phyloP scores from a whole-genome alignment of 2,888 invertebrate genomes.

The Drosophila antonietae region DNA sequence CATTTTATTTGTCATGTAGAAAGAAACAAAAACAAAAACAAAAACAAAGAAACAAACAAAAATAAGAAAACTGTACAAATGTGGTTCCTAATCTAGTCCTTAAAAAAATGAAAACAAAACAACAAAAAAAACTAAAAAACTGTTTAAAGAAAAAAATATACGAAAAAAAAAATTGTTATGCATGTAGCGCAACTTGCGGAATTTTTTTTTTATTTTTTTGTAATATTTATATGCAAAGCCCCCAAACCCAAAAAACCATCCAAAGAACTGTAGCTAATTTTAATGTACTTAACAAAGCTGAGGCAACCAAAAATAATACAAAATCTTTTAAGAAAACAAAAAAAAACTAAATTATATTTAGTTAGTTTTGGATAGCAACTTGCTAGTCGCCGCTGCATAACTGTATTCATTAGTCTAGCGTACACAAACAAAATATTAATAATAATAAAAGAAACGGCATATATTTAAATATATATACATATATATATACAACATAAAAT shows the following conservation, averaged over 20 bases:
- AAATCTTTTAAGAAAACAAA: slow-evolving; percentile 10
- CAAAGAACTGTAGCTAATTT: slow-evolving; percentile 72
- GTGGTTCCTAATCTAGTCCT: slow-evolving; percentile 85
- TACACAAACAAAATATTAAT: slow-evolving; percentile 27
- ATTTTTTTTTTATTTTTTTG: slow-evolving; percentile 49
- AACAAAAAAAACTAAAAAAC: slow-evolving; percentile 22
- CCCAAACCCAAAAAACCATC: slow-evolving; percentile 42
- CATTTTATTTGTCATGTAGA: slow-evolving; percentile 42
- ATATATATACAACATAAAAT: slow-evolving; percentile 27
- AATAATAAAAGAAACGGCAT: slow-evolving; percentile 40
- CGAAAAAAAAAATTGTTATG: slow-evolving; percentile 52
- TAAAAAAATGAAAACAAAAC: slow-evolving; percentile 37
- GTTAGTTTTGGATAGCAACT: slow-evolving; percentile 42
- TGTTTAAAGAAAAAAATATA: slow-evolving; percentile 26
- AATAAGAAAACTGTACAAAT: slow-evolving; percentile 82
- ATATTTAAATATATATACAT: slow-evolving; percentile 5
- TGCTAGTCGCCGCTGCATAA: slow-evolving; percentile 75
- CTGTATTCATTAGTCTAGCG: slow-evolving; percentile 63
- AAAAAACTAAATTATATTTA: slow-evolving; percentile 13
- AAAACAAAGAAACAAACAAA: slow-evolving; percentile 53
- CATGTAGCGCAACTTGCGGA: slow-evolving; percentile 51
- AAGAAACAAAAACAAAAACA: slow-evolving; percentile 22
- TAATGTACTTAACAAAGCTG: slow-evolving; percentile 66
- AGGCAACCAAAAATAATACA: slow-evolving; percentile 19
- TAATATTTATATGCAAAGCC: slow-evolving; percentile 23